Conservation (phyloP, 2,797 vertebrate species). For the Salarias fasciatus region DNA sequence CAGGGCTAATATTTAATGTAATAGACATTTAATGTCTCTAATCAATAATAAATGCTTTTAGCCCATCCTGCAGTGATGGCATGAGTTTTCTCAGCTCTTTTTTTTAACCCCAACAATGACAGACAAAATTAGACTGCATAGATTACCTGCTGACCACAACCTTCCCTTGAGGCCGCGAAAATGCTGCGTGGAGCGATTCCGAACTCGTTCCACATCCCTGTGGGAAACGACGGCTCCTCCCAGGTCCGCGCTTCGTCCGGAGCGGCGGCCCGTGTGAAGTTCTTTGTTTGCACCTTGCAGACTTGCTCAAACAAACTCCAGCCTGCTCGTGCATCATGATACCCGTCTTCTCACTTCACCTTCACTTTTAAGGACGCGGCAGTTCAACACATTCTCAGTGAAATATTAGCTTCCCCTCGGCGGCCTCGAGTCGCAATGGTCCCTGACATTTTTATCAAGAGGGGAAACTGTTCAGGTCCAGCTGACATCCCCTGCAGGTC, state of each 20-base stretch:
- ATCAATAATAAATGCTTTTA: slow-evolving; percentile 58
- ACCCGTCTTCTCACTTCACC: slow-evolving; percentile 45
- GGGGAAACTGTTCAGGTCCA: slow-evolving; percentile 46
- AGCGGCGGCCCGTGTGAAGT: slow-evolving; percentile 29
- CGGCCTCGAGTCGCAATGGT: slow-evolving; percentile 29
- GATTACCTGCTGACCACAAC: slow-evolving; percentile 47
- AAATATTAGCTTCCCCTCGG: slow-evolving; percentile 38
- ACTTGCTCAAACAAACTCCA: slow-evolving; percentile 27
- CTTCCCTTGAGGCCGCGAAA: slow-evolving; percentile 34
- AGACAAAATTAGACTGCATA: slow-evolving; percentile 34
- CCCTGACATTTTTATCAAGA: slow-evolving; percentile 62
- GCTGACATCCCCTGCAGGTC: slow-evolving; percentile 52
- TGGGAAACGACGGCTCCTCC: slow-evolving; percentile 21
- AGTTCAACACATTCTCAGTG: slow-evolving; percentile 38
- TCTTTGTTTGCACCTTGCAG: slow-evolving; percentile 14
- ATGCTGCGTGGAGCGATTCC: slow-evolving; percentile 51
- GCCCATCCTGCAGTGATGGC: slow-evolving; percentile 2
- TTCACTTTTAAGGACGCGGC: slow-evolving; percentile 52
- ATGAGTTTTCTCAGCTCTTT: slow-evolving; percentile 20
- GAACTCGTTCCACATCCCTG: slow-evolving; percentile 24
- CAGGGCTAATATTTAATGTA: slow-evolving; percentile 51
- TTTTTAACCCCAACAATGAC: slow-evolving; percentile 38
- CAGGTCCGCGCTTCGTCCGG: slow-evolving; percentile 16
- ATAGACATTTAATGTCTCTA: slow-evolving; percentile 47
- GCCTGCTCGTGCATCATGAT: slow-evolving; percentile 29